Evolutionary conservation across 1,140 invertebrate species (phyloP).

Genomic region (Drosophila pandora): DNA sequence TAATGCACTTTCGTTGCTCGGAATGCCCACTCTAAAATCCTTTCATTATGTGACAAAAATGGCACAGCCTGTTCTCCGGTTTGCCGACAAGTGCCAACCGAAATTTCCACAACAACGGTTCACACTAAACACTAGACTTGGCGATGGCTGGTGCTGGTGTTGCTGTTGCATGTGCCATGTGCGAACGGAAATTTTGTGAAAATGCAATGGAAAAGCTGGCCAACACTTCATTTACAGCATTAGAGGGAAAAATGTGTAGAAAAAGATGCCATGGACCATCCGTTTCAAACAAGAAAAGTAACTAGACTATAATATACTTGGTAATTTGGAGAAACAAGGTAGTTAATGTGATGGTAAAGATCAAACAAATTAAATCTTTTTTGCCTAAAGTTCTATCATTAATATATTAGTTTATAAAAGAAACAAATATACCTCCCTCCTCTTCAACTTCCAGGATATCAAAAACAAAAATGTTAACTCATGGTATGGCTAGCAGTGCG

Average conservation of each 20-base stretch:
- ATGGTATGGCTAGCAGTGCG: slow-evolving; percentile 54
- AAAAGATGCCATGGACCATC: neutral
- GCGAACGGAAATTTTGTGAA: slow-evolving; percentile 51
- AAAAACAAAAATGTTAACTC: slow-evolving; percentile 26
- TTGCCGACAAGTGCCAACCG: slow-evolving; percentile 17
- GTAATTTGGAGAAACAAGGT: neutral
- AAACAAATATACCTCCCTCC: too few species aligned
- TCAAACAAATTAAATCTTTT: too few species aligned
- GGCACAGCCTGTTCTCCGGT: slow-evolving; percentile 13
- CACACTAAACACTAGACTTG: slow-evolving; percentile 16
- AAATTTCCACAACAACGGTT: slow-evolving; percentile 22
- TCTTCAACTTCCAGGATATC: neutral
- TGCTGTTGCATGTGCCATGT: slow-evolving; percentile 38
- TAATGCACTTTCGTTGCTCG: slow-evolving; percentile 12
- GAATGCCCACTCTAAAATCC: slow-evolving; percentile 12
- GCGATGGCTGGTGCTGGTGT: slow-evolving; percentile 24
- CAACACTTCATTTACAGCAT: slow-evolving; percentile 67
- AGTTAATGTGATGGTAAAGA: too few species aligned
- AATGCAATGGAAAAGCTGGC: slow-evolving; percentile 61
- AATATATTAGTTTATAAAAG: too few species aligned
- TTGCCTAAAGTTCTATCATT: too few species aligned
- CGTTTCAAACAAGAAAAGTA: slow-evolving; percentile 2
- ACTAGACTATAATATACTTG: neutral
- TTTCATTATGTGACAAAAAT: slow-evolving; percentile 27
- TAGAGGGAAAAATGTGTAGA: slow-evolving; percentile 21